A percentile compares a stretch with the other conserved stretches of the same genome.
These are phyloP conservation scores for Siniperca knerii DNA, from an alignment of 2,113 vertebrate genomes.

Conservation along the genomic window DNA sequence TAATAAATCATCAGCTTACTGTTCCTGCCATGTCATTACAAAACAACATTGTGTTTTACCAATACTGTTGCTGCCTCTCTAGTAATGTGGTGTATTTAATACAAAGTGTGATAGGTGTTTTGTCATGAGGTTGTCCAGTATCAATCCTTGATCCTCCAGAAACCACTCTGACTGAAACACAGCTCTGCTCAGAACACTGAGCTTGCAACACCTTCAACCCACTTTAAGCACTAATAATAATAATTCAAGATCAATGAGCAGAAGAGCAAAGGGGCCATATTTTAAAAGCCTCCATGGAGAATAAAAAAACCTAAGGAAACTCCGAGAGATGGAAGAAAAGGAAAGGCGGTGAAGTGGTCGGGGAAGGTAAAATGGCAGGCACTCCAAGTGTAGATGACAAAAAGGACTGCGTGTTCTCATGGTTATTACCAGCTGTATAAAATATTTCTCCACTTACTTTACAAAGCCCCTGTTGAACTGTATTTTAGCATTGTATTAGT, in stretches of 20 bases:
- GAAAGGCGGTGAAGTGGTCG: not conserved
- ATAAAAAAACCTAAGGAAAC: not conserved
- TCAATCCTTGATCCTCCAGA: not conserved
- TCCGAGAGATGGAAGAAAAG: not conserved
- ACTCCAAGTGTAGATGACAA: not conserved
- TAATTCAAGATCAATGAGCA: constrained; percentile 19
- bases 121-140: not conserved
- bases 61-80: not conserved
- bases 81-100: not conserved
- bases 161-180: not conserved
- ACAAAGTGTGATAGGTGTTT: not conserved
- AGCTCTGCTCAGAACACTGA: not conserved
- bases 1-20: not conserved
- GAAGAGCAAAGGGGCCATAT: not conserved
- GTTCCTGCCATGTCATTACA: not conserved
- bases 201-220: not conserved
- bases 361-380: constrained; percentile 15
- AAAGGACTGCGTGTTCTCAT: not conserved
- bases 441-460: not conserved
- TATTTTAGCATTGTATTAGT: not conserved
- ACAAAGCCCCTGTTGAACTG: not conserved
- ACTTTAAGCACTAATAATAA: constrained; percentile 13
- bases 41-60: not conserved
- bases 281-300: constrained; percentile 2
- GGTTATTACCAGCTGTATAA: not conserved